phyloP scores from a whole-genome alignment of 2,797 vertebrate species.

The Hypotaenidia philippensis region DNA sequence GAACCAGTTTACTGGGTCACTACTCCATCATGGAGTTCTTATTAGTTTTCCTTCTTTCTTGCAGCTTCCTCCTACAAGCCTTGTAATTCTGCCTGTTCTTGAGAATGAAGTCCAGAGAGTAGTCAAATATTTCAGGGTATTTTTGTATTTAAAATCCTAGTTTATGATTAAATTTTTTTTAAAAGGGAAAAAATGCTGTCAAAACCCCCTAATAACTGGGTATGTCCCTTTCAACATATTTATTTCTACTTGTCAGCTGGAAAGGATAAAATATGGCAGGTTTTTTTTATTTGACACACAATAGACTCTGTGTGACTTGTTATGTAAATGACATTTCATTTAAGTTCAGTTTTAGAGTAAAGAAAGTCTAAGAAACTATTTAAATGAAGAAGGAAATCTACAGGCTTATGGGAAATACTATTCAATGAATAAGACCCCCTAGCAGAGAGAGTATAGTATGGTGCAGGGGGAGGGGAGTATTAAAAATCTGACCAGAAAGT shows the following conservation, averaged over 20 bases:
- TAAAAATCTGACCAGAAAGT: conserved; percentile 28
- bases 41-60: not conserved
- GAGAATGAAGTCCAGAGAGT: not conserved
- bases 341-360: conserved; percentile 41
- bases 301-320: conserved; percentile 36
- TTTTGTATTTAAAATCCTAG: not conserved
- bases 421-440: not conserved
- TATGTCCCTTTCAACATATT: conserved; percentile 15
- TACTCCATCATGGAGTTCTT: not conserved
- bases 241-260: conserved; percentile 4
- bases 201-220: not conserved
- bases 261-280: conserved; percentile 29
- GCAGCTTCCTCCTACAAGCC: not conserved
- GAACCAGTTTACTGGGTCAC: not conserved
- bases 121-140: not conserved
- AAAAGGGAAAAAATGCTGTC: not conserved
- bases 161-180: not conserved
- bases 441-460: not conserved
- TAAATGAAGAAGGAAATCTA: conserved; percentile 4
- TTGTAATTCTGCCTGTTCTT: not conserved
- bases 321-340: not conserved
- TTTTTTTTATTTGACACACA: conserved; percentile 31
- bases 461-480: not conserved
- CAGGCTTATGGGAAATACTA: conserved; percentile 26
- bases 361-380: conserved; percentile 29